Base-by-base conservation (phyloP, 2,888 invertebrate genomes). In the Lydus trimaculatus region DNA sequence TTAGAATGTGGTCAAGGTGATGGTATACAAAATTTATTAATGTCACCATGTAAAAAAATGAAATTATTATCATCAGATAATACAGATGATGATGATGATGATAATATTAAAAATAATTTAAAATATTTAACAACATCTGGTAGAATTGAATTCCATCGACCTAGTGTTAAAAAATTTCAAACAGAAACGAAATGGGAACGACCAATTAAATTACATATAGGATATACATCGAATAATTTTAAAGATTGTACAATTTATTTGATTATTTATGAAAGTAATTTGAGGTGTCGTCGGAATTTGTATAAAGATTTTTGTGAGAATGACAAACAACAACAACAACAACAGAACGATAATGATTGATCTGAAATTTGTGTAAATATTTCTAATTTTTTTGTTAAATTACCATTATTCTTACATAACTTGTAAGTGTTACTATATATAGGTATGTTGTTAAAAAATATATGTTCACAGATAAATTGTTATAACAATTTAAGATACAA, bases 141-240 rank as follows among this genome's bases (percentile, higher is more conserved):
- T 20, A 69, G 73, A 39, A 75, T 85, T 4, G 83, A 84, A 71
- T 85, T 84, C 75, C 81, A 79, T 56, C 80, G 78, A 67, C 80
- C 80, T 7, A 83, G 83, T 69, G 63, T 78, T 31, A 84, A 83
- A 72, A 80, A 84, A 69, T 74, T 82, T 39, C 72, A 88, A 86
- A 69, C 76, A 79, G 68, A 88, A 87, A 84, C 82, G 1, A 89
- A 88, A 75, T 91, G 91, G 90, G 87, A 87, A 71, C 85, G 90
- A 65, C 89, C 89, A 60, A 90, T 90, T 78, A 90, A 89, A 79
- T 81, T 91, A 63, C 90, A 90, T 82, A 87, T 91, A 17, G 89
- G 89, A 31, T 91, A 90, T 81, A 86, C 87, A 70, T 87, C 88
- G 66, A 86, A 86, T 11, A 87, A 87, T 79, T 78, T 86, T 66